phyloP scores from a whole-genome alignment of 2,113 vertebrate genomes.

The Phyllostomus hastatus region DNA sequence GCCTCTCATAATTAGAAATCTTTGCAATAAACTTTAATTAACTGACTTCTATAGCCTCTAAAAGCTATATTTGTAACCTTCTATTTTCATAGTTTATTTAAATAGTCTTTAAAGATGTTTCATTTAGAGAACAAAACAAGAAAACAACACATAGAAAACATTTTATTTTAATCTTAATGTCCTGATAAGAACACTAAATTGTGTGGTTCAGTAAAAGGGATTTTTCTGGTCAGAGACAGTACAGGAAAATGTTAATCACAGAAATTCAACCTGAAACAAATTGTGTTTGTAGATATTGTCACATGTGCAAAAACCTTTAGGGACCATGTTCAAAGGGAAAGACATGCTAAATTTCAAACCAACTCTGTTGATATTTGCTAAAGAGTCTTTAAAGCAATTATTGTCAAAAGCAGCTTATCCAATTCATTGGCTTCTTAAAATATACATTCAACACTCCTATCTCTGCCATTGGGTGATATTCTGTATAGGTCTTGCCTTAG shows the following conservation, averaged over 20 bases:
- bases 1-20: slow-evolving; percentile 68
- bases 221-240: slow-evolving; percentile 65
- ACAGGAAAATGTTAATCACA: slow-evolving; percentile 71
- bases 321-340: slow-evolving; percentile 70
- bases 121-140: slow-evolving; percentile 52
- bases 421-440: slow-evolving; percentile 70
- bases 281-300: slow-evolving; percentile 64
- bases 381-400: slow-evolving; percentile 69
- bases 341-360: slow-evolving; percentile 72
- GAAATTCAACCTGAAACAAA: slow-evolving; percentile 68
- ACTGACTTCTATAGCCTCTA: slow-evolving; percentile 13
- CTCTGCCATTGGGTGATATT: slow-evolving; percentile 37
- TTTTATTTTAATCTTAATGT: neutral
- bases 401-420: slow-evolving; percentile 56
- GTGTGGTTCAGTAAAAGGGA: slow-evolving; percentile 36
- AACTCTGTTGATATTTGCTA: slow-evolving; percentile 74
- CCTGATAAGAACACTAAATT: slow-evolving; percentile 41
- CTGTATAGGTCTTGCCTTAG: slow-evolving; percentile 47
- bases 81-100: slow-evolving; percentile 59
- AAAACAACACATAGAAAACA: neutral
- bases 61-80: slow-evolving; percentile 41
- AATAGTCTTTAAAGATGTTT: slow-evolving; percentile 59
- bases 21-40: slow-evolving; percentile 69
- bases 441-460: slow-evolving; percentile 21
- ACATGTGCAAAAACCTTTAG: slow-evolving; percentile 66